Base-by-base conservation (phyloP, 2,888 invertebrate species). In the Acleris emargana region DNA sequence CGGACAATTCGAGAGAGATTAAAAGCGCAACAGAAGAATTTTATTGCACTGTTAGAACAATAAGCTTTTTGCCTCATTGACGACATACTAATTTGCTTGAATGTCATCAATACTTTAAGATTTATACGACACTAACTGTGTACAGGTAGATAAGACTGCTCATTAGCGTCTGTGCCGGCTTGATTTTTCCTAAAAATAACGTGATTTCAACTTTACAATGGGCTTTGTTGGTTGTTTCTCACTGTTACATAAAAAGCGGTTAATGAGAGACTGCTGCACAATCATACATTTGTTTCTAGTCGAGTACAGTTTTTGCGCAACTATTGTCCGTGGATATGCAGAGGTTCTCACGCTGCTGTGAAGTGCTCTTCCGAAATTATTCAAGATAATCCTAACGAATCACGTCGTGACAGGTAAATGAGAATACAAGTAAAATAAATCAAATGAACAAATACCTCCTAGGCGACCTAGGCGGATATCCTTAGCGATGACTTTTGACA, bases 401-500 rank as follows among this genome's bases (percentile, higher is more conserved):
- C 5, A 49, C 49, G 17, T 64, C 51, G 51, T 61, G 57, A 47
- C 61, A 51, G 38, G 61, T 47, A 60, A 66, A 66, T 66, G 66
- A 66, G 61, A 66, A 73, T 68, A 74, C 74, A 68, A 70, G 71
- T 70, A 72, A 73, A 59, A 68, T 69, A 68, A 69, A 66, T 67
- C 62, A 71, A 68, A 64, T 66, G 58, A 47, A 68, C 73, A 71
- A 73, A 61, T 70, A 73, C 69, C n/a, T n/a, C n/a, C n/a, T n/a
- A n/a, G n/a, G n/a, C n/a, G n/a, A n/a, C n/a, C 67, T 53, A 76
- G 64, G 72, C 79, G 83, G 82, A 83, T 79, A 79, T 84, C 78
- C 77, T 82, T 75, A 73, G 72, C 71, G 71, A 67, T 77, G 81
- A 87, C 82, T 87, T 83, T 76, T 88, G 86, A 79, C 84, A 85